These are phyloP conservation scores for Hippocampus guttulatus DNA, from an alignment of 2,113 vertebrate species.

Conservation along the genomic window DNA sequence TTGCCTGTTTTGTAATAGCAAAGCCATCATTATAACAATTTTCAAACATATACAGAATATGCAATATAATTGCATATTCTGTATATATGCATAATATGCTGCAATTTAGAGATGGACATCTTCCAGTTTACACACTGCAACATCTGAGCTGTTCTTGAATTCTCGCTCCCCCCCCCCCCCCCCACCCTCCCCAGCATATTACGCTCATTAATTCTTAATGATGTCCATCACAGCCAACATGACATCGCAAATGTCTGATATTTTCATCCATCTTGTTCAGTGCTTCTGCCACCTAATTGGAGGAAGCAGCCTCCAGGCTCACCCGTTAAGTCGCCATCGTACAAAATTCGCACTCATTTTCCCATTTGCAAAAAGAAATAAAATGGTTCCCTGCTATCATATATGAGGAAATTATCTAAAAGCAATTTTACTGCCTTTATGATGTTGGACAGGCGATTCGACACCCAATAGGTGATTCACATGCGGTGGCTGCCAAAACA, in stretches of 20 bases:
- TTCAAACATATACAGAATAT: constrained; percentile 5
- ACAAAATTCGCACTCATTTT: constrained; percentile 30
- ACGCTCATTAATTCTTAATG: constrained; percentile 18
- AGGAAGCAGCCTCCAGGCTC: constrained; percentile 25
- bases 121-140: constrained; percentile 8
- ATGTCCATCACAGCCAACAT: constrained; percentile 23
- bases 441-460: constrained; percentile 2
- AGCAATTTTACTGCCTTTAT: constrained; percentile 20
- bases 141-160: constrained; percentile 15
- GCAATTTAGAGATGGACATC: constrained; percentile 7
- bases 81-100: too few relatives aligned
- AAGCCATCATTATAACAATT: constrained; percentile 16
- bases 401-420: constrained; percentile 23
- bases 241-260: constrained; percentile 1
- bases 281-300: constrained; percentile 13
- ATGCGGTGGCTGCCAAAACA: constrained; percentile 62
- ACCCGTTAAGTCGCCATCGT: constrained; percentile 9
- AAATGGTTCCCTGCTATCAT: constrained; percentile 24
- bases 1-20: constrained; percentile 8
- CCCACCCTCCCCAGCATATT: background rate
- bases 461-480: constrained; percentile 54
- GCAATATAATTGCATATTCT: too few relatives aligned
- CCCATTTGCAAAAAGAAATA: constrained; percentile 22
- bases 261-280: constrained; percentile 5
- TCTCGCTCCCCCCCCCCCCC: background rate